Conservation (phyloP, 2,113 vertebrate genomes). For the Toxotes jaculatrix region DNA sequence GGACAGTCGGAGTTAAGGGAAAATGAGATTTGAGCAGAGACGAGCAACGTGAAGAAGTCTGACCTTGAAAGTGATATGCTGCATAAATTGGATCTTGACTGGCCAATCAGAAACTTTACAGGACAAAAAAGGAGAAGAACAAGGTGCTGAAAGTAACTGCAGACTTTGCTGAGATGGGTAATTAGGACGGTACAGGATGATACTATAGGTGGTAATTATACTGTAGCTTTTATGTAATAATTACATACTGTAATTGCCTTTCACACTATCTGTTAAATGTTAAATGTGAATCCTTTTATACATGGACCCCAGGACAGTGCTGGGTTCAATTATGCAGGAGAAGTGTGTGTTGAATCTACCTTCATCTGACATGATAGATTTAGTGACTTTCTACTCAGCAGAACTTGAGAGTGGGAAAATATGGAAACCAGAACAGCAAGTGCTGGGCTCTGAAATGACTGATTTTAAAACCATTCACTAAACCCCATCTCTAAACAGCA, state of each 20-base stretch:
- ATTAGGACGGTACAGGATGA: not conserved
- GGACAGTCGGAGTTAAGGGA: not conserved
- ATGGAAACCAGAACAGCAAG: not conserved
- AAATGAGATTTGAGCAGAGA: constrained; percentile 15
- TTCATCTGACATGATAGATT: constrained; percentile 21
- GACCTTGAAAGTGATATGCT: constrained; percentile 22
- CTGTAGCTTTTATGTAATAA: not conserved
- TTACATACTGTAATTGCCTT: not conserved
- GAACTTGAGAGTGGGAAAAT: constrained; percentile 11
- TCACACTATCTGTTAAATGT: not conserved
- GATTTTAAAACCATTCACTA: not conserved
- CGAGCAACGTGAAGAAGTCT: constrained; percentile 21
- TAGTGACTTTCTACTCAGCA: constrained; percentile 23
- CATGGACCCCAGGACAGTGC: not conserved
- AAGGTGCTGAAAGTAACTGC: constrained; percentile 20
- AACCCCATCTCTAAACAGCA: not conserved
- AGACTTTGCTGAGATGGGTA: constrained; percentile 20
- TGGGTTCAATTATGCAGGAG: constrained; percentile 19
- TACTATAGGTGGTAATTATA: constrained; percentile 1
- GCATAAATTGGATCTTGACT: constrained; percentile 9
- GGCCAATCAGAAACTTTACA: constrained; percentile 9
- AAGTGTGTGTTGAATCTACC: not conserved
- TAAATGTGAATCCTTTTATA: not conserved
- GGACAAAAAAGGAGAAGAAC: not conserved
- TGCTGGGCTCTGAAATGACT: not conserved